Conservation (phyloP, 2,797 vertebrate species). For the Phyllotis vaccarum region DNA sequence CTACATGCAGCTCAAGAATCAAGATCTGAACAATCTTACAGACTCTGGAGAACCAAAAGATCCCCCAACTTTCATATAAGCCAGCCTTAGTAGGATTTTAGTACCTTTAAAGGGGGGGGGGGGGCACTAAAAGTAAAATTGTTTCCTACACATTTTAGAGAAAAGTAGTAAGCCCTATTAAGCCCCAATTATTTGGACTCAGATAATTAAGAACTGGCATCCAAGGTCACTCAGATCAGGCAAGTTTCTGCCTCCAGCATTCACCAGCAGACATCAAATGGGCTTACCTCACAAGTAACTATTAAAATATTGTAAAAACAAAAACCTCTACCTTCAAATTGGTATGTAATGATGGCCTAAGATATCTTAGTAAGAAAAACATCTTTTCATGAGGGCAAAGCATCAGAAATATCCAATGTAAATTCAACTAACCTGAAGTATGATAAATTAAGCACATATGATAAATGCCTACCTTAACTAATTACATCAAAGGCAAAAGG, state of each 20-base stretch:
- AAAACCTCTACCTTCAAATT: not conserved
- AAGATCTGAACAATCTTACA: not conserved
- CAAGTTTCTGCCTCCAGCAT: not conserved
- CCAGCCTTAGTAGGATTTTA: not conserved
- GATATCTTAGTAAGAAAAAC: conserved; percentile 24
- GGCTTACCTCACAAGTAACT: not conserved
- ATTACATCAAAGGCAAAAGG: not conserved
- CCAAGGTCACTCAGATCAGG: not conserved
- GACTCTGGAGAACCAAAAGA: not conserved
- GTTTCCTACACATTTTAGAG: conserved; percentile 17
- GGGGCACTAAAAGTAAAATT: not conserved
- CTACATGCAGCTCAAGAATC: not conserved
- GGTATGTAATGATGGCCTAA: not conserved
- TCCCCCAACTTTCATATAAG: not conserved
- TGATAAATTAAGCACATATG: conserved; percentile 43
- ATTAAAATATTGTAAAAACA: not conserved
- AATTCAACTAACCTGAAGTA: conserved; percentile 35
- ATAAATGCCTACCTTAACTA: conserved; percentile 1
- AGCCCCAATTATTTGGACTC: not conserved
- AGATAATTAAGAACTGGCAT: not conserved
- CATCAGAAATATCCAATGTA: conserved; percentile 30
- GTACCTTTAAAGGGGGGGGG: not conserved
- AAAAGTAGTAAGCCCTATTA: conserved; percentile 1
- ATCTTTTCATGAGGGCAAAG: conserved; percentile 2
- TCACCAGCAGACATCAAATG: not conserved